Conservation (phyloP, 1,140 invertebrate species). For the Radopholus similis region DNA sequence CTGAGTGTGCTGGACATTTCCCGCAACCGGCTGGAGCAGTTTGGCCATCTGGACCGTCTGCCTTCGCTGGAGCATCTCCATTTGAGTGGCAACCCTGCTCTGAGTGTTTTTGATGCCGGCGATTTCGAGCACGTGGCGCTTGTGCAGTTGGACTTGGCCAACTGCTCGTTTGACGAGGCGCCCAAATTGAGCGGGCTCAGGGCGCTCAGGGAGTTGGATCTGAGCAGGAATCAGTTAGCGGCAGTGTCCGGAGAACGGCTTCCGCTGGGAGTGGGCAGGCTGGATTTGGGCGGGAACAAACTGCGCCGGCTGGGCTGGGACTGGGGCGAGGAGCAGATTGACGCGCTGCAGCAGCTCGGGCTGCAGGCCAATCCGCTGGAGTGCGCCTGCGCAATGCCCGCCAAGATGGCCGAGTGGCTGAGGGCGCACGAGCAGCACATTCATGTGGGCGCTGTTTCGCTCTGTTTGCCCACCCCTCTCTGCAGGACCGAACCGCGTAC, state of each 20-base stretch:
- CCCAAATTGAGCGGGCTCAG: constrained; percentile 25
- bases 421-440: no score
- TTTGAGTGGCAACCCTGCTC: constrained; percentile 19
- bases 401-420: no score
- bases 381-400: not conserved
- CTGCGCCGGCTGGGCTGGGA: not conserved
- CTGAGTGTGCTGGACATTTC: constrained; percentile 29
- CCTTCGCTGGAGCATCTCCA: constrained; percentile 34
- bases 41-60: constrained; percentile 13
- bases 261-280: not conserved
- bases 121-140: not conserved
- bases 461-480: no score
- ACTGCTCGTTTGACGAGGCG: constrained; percentile 23
- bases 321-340: not conserved
- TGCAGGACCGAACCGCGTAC: no score
- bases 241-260: not conserved
- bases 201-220: constrained; percentile 13
- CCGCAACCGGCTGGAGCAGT: constrained; percentile 7
- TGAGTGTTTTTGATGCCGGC: not conserved
- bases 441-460: no score
- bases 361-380: not conserved
- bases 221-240: constrained; percentile 1
- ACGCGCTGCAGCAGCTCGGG: not conserved
- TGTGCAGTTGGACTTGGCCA: constrained; percentile 16
- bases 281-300: not conserved